Evolutionary conservation across 1,140 invertebrate genomes (phyloP), one percentile per base, ranked within the genome.

Genomic region (Littorina saxatilis): DNA sequence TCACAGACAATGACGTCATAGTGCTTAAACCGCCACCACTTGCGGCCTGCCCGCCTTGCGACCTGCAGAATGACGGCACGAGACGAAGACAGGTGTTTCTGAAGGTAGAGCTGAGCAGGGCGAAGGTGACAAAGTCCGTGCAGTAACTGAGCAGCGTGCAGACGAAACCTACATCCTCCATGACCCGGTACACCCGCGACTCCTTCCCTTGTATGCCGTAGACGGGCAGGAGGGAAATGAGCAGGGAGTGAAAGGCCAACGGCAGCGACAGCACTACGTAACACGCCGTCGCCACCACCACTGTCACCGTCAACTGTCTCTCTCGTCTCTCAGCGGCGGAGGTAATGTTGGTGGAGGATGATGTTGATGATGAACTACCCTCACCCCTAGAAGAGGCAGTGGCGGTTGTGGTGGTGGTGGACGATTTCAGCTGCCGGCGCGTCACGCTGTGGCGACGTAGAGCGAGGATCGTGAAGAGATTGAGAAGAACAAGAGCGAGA

Each of bases 221-320:
- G 2, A 35, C 66, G 4, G 66, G 66, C 9, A 37, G 4, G 1
- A 70, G n/a, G 40, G 11, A 3, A 37, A 70, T 1, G 0, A 13
- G 27, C 0, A 70, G 27, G 66, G 15, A 70, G 32, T 70, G 66
- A 0, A 70, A 0, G 2, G 66, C 32, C 37, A 2, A 7, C 7
- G 66, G 66, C 23, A 70, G 66, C 20, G 37, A 0, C 3, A 70
- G 37, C 37, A 70, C 20, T 9, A 70, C 66, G 29, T 70, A 70
- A 1, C 66, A 27, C 11, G 32, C 66, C 11, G 66, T 70, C 27
- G 13, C n/a, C 37, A 37, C 35, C 32, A 70, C 27, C 0, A 70
- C 39, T 27, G 66, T 70, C 66, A 70, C 3, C 1, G 66, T 32
- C 66, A 70, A 35, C 66, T 70, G 66, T 35, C 66, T 27, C 27